phyloP scores from a whole-genome alignment of 2,113 vertebrate genomes.

The Scopus umbretta region DNA sequence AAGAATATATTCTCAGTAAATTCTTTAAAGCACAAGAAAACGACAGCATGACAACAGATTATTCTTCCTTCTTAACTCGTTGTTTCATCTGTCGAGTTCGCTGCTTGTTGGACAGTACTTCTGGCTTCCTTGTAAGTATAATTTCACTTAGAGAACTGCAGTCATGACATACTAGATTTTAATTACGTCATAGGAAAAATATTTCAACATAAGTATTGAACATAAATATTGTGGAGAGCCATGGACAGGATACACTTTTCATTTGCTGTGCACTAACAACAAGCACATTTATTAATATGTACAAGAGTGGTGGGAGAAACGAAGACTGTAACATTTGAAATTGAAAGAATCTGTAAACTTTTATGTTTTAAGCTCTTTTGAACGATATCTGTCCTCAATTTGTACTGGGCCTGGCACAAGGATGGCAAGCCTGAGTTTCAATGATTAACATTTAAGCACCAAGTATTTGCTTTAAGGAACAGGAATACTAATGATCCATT shows the following conservation, averaged over 20 bases:
- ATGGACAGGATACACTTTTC: neutral
- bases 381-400: neutral
- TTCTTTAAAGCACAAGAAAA: slow-evolving; percentile 82
- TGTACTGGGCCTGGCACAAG: neutral
- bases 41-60: slow-evolving; percentile 75
- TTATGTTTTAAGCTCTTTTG: neutral
- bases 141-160: neutral
- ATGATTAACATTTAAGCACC: neutral
- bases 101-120: slow-evolving; percentile 95
- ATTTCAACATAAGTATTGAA: neutral
- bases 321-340: neutral
- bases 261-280: no score
- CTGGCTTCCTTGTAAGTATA: slow-evolving; percentile 91
- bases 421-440: neutral
- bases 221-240: neutral
- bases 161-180: neutral
- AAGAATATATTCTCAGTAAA: slow-evolving; percentile 82
- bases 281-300: neutral
- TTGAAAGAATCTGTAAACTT: neutral
- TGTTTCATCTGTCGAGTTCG: slow-evolving; percentile 91
- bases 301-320: neutral
- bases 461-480: neutral
- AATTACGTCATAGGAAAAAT: neutral
- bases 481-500: neutral
- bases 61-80: slow-evolving; percentile 89